Conservation (phyloP, 2,888 invertebrate species). For the Sarcophaga variegata region DNA sequence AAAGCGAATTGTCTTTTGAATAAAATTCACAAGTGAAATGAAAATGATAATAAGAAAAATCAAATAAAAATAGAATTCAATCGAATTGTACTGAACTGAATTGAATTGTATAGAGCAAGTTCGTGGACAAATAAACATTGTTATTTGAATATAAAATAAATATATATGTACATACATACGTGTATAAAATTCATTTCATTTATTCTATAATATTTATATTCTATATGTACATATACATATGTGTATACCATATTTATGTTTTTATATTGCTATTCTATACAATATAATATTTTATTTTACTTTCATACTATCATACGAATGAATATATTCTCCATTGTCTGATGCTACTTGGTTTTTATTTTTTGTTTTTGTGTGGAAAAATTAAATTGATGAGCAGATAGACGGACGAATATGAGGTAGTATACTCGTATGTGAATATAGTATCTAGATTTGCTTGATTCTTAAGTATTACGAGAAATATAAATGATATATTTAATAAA, state of each 20-base stretch:
- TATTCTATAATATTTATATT: background rate
- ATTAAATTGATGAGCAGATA: constrained; percentile 28
- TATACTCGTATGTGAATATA: background rate
- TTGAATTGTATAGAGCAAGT: constrained; percentile 1
- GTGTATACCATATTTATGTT: background rate
- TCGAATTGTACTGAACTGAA: constrained; percentile 5
- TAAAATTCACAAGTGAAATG: constrained; percentile 1
- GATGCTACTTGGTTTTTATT: background rate
- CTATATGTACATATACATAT: background rate
- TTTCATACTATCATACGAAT: constrained; percentile 23
- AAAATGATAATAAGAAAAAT: background rate
- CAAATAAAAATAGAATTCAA: background rate
- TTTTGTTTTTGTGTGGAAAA: constrained; percentile 27
- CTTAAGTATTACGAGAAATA: constrained; percentile 30
- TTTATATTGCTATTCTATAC: too few relatives aligned
- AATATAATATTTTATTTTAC: background rate
- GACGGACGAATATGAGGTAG: background rate
- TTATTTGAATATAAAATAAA: background rate
- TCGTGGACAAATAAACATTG: constrained; percentile 44
- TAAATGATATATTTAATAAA: constrained; percentile 37
- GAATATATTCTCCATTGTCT: background rate
- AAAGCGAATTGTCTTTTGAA: background rate
- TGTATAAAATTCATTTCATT: too few relatives aligned
- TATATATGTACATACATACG: background rate
- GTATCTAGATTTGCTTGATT: constrained; percentile 1